phyloP scores from a whole-genome alignment of 2,888 invertebrate species.

The Pollenia griseotomentosa region DNA sequence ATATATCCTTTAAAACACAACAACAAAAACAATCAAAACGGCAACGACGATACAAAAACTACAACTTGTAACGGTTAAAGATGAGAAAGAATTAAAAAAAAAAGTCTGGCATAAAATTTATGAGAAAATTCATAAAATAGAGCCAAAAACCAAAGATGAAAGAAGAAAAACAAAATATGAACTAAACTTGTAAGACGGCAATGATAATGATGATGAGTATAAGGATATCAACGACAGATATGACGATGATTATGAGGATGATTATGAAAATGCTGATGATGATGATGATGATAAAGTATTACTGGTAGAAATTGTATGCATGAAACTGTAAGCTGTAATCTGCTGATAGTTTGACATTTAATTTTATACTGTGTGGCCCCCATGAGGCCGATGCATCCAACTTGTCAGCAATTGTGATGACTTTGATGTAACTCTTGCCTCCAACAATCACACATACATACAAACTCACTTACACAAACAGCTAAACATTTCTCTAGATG shows the following conservation, averaged over 20 bases:
- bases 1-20: slow-evolving; percentile 36
- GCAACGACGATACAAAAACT: neutral
- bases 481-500: neutral
- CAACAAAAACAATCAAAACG: slow-evolving; percentile 6
- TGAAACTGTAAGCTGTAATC: slow-evolving; percentile 58
- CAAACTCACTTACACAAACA: neutral
- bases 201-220: slow-evolving; percentile 2
- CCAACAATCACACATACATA: slow-evolving; percentile 5
- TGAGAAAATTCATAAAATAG: slow-evolving; percentile 38
- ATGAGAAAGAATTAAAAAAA: slow-evolving; percentile 17
- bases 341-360: slow-evolving; percentile 70
- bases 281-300: slow-evolving; percentile 48
- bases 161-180: slow-evolving; percentile 18
- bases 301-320: slow-evolving; percentile 49
- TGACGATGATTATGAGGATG: slow-evolving; percentile 6
- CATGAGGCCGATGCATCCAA: slow-evolving; percentile 67
- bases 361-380: slow-evolving; percentile 66
- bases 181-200: slow-evolving; percentile 3
- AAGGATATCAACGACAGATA: neutral
- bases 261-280: neutral
- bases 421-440: slow-evolving; percentile 65
- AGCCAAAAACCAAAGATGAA: slow-evolving; percentile 36
- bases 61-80: slow-evolving; percentile 35
- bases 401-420: slow-evolving; percentile 68
- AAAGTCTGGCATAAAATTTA: slow-evolving; percentile 39